Evolutionary conservation across 2,797 vertebrate species (phyloP), one percentile per base, ranked within the genome.

Genomic region (Onychomys torridus): DNA sequence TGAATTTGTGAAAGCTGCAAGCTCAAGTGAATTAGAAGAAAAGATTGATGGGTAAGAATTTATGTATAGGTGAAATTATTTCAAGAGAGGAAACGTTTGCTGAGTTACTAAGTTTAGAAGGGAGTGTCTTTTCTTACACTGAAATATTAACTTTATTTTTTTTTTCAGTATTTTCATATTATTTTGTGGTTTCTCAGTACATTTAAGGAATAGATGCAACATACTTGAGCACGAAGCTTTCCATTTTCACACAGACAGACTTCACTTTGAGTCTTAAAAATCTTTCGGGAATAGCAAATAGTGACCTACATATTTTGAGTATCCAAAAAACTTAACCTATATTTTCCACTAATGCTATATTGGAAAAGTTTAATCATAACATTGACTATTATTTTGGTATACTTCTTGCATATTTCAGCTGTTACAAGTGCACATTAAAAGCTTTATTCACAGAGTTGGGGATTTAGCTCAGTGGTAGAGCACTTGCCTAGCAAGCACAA

Each of bases 1-100:
- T 23, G 99, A 99, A 78, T 99, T 99, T 92, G 99, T 99, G 96
- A 97, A 96, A 57, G 95, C 97, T 52, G 99, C 98, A 98, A 99
- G 98, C 96, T 98, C 99, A 90, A 98, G 99, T 32, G 98, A 99
- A 25, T 63, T 90, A 78, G 99, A 99, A 89, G 98, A 98, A 77
- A 98, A 98, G 83, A 93, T 98, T 97, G 98, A 98, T 96, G 98
- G 98, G 99, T 99, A 81, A 99, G 99, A 97, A 91, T 65, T 89
- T 86, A 81, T 96, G 13, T 96, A 40, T 43, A 73, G 7, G 37
- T 97, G 76, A 86, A 63, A n/a, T 81, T 89, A 77, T 55, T 75
- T 92, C 40, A 92, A 73, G 34, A 78, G 13, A 75, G 63, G 90
- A 89, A 89, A 69, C 13, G 43, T 84, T 93, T 93, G 81, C 65